Percentiles rank a stretch among this genome's conserved stretches.
Conservation (phyloP, 2,797 vertebrate genomes). For the Phyllotis vaccarum region DNA sequence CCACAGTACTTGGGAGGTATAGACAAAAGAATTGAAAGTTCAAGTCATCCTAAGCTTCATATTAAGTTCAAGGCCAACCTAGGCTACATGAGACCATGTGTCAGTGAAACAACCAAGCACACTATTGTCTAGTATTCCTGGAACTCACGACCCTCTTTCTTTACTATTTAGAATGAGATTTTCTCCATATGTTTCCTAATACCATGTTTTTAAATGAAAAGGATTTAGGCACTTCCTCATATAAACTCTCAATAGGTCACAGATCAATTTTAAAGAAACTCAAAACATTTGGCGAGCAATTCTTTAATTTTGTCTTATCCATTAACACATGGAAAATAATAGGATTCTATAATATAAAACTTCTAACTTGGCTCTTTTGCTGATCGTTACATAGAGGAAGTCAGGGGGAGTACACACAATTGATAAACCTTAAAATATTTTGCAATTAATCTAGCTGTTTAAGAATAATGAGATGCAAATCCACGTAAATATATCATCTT, state of each 20-base stretch:
- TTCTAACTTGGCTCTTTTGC: conserved; percentile 17
- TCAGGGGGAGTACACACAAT: not conserved
- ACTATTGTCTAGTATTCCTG: not conserved
- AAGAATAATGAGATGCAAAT: conserved; percentile 62
- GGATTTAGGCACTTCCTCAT: not conserved
- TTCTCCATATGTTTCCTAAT: not conserved
- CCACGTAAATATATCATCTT: conserved; percentile 69
- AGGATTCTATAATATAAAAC: conserved; percentile 15
- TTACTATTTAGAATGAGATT: not conserved
- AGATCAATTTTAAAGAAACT: conserved; percentile 59
- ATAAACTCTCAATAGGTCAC: not conserved
- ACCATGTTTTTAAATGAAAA: not conserved
- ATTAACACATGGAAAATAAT: conserved; percentile 32
- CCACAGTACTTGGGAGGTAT: not conserved
- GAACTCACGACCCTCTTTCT: not conserved
- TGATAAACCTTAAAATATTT: conserved; percentile 63
- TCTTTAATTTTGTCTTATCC: conserved; percentile 45
- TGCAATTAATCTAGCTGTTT: conserved; percentile 55
- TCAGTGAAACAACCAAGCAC: not conserved
- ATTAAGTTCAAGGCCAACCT: not conserved
- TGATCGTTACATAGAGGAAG: conserved; percentile 51
- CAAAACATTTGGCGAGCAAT: conserved; percentile 27
- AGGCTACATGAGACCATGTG: not conserved
- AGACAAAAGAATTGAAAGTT: not conserved
- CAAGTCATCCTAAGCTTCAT: not conserved